A percentile compares a stretch with the other conserved stretches of the same genome.
phyloP scores from a whole-genome alignment of 2,797 vertebrate genomes.

The Emys orbicularis region DNA sequence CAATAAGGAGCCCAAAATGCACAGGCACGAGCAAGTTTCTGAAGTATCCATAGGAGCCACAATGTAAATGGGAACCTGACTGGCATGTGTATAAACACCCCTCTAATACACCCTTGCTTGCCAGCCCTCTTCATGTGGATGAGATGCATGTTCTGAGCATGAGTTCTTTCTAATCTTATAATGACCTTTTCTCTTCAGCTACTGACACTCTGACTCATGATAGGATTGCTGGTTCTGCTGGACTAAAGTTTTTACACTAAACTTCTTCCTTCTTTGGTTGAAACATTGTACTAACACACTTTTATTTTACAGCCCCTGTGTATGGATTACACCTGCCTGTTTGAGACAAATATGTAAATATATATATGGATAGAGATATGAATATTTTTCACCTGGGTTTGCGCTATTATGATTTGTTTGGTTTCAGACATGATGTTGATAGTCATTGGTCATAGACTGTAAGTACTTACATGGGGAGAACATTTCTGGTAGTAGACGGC shows the following conservation, averaged over 20 bases:
- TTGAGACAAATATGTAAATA: slow-evolving; percentile 37
- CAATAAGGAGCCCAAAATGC: rapidly evolving
- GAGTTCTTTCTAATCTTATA: slow-evolving; percentile 48
- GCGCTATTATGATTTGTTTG: slow-evolving; percentile 26
- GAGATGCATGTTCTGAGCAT: slow-evolving; percentile 81
- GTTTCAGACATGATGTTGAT: background rate
- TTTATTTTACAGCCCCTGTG: slow-evolving; percentile 79
- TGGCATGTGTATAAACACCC: slow-evolving; percentile 47
- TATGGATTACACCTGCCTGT: slow-evolving; percentile 72
- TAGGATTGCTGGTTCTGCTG: slow-evolving; percentile 76
- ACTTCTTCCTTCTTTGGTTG: slow-evolving; percentile 79
- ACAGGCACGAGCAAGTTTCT: background rate
- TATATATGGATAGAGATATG: background rate
- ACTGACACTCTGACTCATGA: slow-evolving; percentile 74
- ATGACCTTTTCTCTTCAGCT: slow-evolving; percentile 81
- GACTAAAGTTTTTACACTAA: slow-evolving; percentile 81
- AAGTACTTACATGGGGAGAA: background rate
- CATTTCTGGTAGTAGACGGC: background rate
- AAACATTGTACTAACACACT: slow-evolving; percentile 74
- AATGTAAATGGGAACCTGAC: slow-evolving; percentile 54
- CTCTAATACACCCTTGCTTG: background rate
- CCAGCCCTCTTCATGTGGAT: background rate
- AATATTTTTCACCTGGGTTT: slow-evolving; percentile 2
- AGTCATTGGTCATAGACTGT: background rate
- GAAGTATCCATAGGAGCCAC: background rate